A percentile compares a stretch with the other conserved stretches of the same genome.
Conservation (phyloP, 2,113 vertebrate genomes). For the Burhinus oedicnemus region DNA sequence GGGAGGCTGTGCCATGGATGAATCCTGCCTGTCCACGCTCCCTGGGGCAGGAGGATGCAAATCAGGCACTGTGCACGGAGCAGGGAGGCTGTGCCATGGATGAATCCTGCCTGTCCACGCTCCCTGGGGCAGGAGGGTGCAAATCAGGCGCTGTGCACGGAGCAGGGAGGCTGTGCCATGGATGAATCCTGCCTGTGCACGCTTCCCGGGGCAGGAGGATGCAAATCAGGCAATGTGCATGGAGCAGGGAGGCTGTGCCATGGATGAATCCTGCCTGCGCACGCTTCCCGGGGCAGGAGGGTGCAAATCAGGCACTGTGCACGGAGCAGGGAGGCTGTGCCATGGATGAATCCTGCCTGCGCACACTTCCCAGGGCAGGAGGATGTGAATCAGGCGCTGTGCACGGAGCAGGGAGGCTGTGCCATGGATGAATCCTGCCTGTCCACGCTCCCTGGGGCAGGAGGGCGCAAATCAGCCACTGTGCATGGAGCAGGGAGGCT, state of each 20-base stretch:
- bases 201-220: not conserved
- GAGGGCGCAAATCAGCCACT: accelerated
- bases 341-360: accelerated
- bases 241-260: accelerated
- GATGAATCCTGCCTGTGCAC: accelerated
- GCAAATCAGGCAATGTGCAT: accelerated
- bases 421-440: accelerated
- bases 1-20: not conserved
- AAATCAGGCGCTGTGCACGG: accelerated
- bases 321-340: accelerated
- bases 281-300: accelerated
- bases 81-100: accelerated
- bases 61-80: not conserved
- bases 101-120: too few species aligned
- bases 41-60: not conserved
- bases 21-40: not conserved
- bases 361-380: accelerated
- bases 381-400: accelerated
- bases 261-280: accelerated
- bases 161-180: accelerated
- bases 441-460: accelerated
- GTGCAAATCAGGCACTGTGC: accelerated
- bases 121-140: not conserved
- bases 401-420: accelerated
- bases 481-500: not conserved